Base-by-base conservation (phyloP, 1,140 invertebrate species). In the Galleria mellonella region DNA sequence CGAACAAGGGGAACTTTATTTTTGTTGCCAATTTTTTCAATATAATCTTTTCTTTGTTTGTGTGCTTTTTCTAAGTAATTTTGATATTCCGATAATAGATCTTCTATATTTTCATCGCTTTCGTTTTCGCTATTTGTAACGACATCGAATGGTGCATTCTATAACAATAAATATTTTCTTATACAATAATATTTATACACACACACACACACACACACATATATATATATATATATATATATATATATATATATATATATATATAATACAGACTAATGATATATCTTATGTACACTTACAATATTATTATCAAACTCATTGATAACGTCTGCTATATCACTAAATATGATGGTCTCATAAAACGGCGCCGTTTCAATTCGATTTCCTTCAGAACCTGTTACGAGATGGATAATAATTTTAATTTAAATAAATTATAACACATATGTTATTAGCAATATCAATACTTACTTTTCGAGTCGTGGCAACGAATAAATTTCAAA, bases 51-150 rank as follows among this genome's bases (percentile, higher is more conserved):
- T 33, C 61, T 62, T 46, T 78, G 75, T 43, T 73, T 76, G 39
- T 82, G 69, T 10, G 72, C 77, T 55, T 69, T 84, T 13, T 84
- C 72, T 58, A 84, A 69, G 49, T 77, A 72, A 32, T 69, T 57
- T 49, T 82, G 72, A 46, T 84, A 84, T 52, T 84, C 77, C 23
- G 60, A 50, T 51, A 82, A 37, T 14, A 84, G 55, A 45, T 75
- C 62, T 48, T 81, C 74, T 5, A 81, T 53, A 32, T 71, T 66
- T 50, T 84, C 81, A 27, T 74, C 62, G 45, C 72, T 75, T 44
- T 76, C 72, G 50, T 69, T 77, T 10, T 62, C 64, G 51, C 58
- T 72, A 17, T 65, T 59, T 5, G 40, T 11, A 29, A 59, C 33
- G 4, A 39, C 37, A 38, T 65, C 62, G 3, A 65, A 41, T 30